Evolutionary conservation across 2,113 vertebrate species (phyloP).

Genomic region (Larimichthys polyactis): DNA sequence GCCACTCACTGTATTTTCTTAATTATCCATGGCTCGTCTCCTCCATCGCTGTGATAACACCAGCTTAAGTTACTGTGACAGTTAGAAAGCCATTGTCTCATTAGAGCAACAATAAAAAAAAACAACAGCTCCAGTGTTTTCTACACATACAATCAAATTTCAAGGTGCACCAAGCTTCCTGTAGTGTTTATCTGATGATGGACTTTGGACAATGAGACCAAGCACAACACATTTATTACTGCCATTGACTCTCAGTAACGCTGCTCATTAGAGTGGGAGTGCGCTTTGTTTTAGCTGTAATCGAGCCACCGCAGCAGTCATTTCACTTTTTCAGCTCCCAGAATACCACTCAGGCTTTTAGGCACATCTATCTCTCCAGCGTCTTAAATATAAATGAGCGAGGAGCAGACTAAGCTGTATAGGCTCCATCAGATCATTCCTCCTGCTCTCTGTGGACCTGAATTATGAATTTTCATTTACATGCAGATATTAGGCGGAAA

Average conservation of each 20-base stretch:
- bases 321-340: conserved; percentile 50
- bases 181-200: not conserved
- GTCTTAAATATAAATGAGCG: conserved; percentile 74
- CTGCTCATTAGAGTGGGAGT: conserved; percentile 50
- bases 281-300: conserved; percentile 49
- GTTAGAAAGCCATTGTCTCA: not conserved
- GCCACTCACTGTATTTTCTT: not conserved
- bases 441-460: conserved; percentile 39
- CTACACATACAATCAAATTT: not conserved
- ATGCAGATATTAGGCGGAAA: conserved; percentile 58
- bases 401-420: conserved; percentile 21
- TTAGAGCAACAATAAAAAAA: too few species aligned
- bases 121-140: not conserved
- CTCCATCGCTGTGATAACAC: not conserved
- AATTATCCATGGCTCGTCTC: not conserved
- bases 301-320: conserved; percentile 37
- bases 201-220: conserved; percentile 13
- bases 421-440: conserved; percentile 46
- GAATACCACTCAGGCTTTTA: conserved; percentile 56
- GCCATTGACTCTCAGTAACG: conserved; percentile 24
- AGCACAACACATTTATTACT: conserved; percentile 41
- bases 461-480: conserved; percentile 62
- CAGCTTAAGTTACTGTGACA: not conserved
- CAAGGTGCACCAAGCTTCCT: not conserved
- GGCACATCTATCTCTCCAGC: conserved; percentile 59